phyloP scores from a whole-genome alignment of 2,113 vertebrate species.

The Sander vitreus region DNA sequence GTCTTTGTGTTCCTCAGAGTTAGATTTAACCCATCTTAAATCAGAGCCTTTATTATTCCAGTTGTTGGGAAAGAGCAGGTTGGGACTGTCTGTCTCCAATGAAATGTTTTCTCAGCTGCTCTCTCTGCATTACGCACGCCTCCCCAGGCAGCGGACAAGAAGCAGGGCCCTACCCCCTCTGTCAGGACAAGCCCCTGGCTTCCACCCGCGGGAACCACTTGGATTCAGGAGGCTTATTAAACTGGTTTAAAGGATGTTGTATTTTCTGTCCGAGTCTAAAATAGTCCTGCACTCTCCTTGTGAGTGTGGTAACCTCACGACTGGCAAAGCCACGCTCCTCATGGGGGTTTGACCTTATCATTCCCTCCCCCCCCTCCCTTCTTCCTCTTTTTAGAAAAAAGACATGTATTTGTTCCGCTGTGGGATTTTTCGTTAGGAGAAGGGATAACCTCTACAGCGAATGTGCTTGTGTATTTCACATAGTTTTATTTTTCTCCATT shows the following conservation, averaged over 20 bases:
- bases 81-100: constrained; percentile 68
- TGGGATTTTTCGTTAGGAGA: background rate
- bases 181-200: constrained; percentile 57
- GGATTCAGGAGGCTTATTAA: constrained; percentile 58
- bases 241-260: constrained; percentile 61
- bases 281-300: constrained; percentile 36
- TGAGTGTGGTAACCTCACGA: constrained; percentile 26
- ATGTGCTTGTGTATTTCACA: background rate
- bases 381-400: background rate
- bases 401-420: background rate
- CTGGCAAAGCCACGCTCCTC: constrained; percentile 24
- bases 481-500: background rate
- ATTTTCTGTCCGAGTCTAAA: constrained; percentile 57
- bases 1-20: constrained; percentile 64
- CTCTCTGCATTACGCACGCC: constrained; percentile 51
- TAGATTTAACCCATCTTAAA: constrained; percentile 72
- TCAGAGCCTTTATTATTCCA: constrained; percentile 81
- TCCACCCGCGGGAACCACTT: constrained; percentile 53
- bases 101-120: constrained; percentile 85
- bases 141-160: constrained; percentile 69
- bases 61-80: constrained; percentile 76
- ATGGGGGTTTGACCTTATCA: constrained; percentile 29
- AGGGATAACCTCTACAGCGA: background rate
- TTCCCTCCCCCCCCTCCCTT: no score
- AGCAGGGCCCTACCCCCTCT: constrained; percentile 55